Evolutionary conservation across 2,113 vertebrate species (phyloP).

Genomic region (Pantherophis guttatus): DNA sequence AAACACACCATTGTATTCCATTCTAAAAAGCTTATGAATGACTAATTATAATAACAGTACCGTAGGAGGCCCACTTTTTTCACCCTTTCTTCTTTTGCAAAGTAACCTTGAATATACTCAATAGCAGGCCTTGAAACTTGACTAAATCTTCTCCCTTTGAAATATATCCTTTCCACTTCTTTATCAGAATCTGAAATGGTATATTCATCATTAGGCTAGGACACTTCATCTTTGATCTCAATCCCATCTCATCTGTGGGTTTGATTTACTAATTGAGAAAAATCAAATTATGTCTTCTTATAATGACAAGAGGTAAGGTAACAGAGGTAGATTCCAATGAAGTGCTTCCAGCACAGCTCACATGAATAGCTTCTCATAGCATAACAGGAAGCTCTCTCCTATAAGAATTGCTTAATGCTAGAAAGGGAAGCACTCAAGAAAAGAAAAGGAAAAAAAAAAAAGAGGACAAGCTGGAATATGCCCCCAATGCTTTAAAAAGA

Average conservation of each 20-base stretch:
- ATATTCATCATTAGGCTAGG: not conserved
- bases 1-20: not conserved
- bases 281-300: conserved; percentile 73
- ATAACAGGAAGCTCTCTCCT: conserved; percentile 68
- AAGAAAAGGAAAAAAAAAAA: conserved; percentile 50
- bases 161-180: not conserved
- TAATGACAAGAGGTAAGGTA: conserved; percentile 60
- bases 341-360: conserved; percentile 69
- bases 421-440: conserved; percentile 64
- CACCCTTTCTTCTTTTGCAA: not conserved
- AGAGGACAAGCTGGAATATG: conserved; percentile 63
- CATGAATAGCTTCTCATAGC: conserved; percentile 77
- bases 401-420: conserved; percentile 66
- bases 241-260: not conserved
- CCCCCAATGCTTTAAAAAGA: conserved; percentile 54
- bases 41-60: not conserved
- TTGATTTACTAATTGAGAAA: conserved; percentile 73
- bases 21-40: not conserved
- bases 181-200: not conserved
- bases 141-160: not conserved
- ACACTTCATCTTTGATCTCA: not conserved
- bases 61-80: not conserved
- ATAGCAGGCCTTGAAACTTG: not conserved
- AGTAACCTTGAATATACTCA: not conserved
- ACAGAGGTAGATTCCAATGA: conserved; percentile 51